These are phyloP conservation scores for Dolomedes plantarius DNA, from an alignment of 2,888 invertebrate genomes.

Conservation along the genomic window DNA sequence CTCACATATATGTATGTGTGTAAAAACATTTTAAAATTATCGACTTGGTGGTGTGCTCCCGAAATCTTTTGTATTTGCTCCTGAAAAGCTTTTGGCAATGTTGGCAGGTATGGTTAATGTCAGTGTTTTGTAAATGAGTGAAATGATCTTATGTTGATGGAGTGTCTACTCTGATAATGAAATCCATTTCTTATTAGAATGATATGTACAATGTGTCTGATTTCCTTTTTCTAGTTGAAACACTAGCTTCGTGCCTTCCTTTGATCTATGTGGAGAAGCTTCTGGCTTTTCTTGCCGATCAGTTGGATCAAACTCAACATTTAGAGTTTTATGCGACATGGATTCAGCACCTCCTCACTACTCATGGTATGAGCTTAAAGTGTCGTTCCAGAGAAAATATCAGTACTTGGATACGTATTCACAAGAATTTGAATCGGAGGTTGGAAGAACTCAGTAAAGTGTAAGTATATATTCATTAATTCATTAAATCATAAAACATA, in stretches of 20 bases:
- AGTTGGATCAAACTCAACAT: conserved; percentile 87
- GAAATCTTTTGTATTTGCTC: no score
- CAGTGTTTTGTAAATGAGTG: no score
- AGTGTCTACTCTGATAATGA: no score
- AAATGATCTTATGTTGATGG: no score
- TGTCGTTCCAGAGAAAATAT: conserved; percentile 80
- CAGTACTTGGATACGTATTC: conserved; percentile 84
- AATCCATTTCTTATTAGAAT: no score
- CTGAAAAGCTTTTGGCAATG: no score
- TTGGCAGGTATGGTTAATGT: no score
- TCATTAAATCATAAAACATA: no score
- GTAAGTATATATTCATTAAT: conserved; percentile 43
- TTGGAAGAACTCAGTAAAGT: conserved; percentile 89
- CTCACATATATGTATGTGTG: no score
- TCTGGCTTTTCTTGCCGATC: conserved; percentile 83
- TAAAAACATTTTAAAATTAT: no score
- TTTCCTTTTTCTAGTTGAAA: conserved; percentile 84
- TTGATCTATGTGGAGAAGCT: conserved; percentile 86
- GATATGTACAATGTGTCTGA: no score
- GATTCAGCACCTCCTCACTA: conserved; percentile 83
- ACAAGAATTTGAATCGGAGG: conserved; percentile 87
- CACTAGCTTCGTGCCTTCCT: conserved; percentile 84
- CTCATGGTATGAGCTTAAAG: conserved; percentile 80
- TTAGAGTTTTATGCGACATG: conserved; percentile 92
- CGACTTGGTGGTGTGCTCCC: no score